phyloP scores from a whole-genome alignment of 1,140 invertebrate genomes.

The Macrotrachela quadricornifera region DNA sequence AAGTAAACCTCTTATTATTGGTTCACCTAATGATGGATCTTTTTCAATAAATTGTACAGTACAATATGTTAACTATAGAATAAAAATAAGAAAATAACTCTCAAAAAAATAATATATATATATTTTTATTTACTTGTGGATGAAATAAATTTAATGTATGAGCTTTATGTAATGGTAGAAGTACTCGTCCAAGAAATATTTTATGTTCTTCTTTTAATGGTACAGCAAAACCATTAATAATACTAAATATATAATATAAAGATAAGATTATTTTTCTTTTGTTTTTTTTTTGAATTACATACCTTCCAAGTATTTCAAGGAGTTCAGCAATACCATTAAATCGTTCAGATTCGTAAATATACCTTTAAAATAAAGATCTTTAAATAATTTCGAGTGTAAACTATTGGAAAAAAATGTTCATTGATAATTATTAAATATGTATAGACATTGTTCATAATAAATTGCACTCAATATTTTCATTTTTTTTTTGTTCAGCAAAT shows the following conservation, averaged over 20 bases:
- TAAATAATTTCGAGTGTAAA: too few relatives aligned
- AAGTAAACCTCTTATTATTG: slow-evolving; percentile 31
- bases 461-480: too few relatives aligned
- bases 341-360: slow-evolving; percentile 97
- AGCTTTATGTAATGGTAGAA: slow-evolving; percentile 73
- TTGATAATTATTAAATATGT: neutral
- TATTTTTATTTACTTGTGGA: slow-evolving; percentile 35
- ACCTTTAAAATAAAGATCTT: slow-evolving; percentile 37
- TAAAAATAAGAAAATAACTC: neutral
- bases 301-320: slow-evolving; percentile 75
- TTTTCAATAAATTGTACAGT: slow-evolving; percentile 92
- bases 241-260: too few relatives aligned
- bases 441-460: too few relatives aligned
- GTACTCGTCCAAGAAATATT: slow-evolving; percentile 51
- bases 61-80: slow-evolving; percentile 58
- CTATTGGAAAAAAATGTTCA: neutral
- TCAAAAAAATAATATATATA: neutral
- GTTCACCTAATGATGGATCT: slow-evolving; percentile 56
- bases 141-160: slow-evolving; percentile 86
- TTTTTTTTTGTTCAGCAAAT: too few relatives aligned
- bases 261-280: too few relatives aligned
- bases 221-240: slow-evolving; percentile 85
- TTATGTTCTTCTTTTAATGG: slow-evolving; percentile 40
- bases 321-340: slow-evolving; percentile 95
- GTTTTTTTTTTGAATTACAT: too few relatives aligned